Evolutionary conservation across 2,888 invertebrate genomes (phyloP).

Genomic region (Nemotelus nigrinus): DNA sequence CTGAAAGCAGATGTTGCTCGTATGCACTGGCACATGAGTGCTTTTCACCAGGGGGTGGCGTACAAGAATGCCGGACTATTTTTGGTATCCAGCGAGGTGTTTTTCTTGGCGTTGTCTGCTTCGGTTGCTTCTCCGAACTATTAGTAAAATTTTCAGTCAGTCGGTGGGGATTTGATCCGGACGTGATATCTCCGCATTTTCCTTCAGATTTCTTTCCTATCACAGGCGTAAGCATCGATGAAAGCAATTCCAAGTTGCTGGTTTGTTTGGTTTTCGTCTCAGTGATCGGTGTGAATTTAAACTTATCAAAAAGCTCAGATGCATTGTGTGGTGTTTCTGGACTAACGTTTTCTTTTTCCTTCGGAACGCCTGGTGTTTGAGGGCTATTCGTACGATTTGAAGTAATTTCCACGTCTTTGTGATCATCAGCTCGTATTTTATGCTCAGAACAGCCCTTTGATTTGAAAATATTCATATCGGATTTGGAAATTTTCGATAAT

Average conservation of each 20-base stretch:
- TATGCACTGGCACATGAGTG: neutral
- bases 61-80: slow-evolving; percentile 17
- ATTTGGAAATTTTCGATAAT: slow-evolving; percentile 28
- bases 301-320: slow-evolving; percentile 59
- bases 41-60: neutral
- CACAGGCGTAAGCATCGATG: slow-evolving; percentile 60
- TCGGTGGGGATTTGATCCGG: slow-evolving; percentile 3
- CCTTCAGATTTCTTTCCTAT: neutral
- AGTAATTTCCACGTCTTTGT: slow-evolving; percentile 33
- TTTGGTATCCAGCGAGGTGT: slow-evolving; percentile 18
- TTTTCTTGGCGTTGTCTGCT: slow-evolving; percentile 4
- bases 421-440: neutral
- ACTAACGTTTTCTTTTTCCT: slow-evolving; percentile 65
- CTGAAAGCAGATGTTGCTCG: slow-evolving; percentile 34
- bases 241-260: slow-evolving; percentile 57
- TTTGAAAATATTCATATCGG: slow-evolving; percentile 32
- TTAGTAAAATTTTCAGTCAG: neutral
- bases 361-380: neutral
- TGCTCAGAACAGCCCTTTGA: neutral
- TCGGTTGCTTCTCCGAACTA: neutral
- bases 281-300: slow-evolving; percentile 62
- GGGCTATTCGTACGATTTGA: neutral
- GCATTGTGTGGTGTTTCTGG: slow-evolving; percentile 64
- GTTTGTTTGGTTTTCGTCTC: slow-evolving; percentile 46
- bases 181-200: neutral